A percentile compares a stretch with the other conserved stretches of the same genome.
phyloP scores from a whole-genome alignment of 2,797 vertebrate genomes.

The Streptopelia turtur region DNA sequence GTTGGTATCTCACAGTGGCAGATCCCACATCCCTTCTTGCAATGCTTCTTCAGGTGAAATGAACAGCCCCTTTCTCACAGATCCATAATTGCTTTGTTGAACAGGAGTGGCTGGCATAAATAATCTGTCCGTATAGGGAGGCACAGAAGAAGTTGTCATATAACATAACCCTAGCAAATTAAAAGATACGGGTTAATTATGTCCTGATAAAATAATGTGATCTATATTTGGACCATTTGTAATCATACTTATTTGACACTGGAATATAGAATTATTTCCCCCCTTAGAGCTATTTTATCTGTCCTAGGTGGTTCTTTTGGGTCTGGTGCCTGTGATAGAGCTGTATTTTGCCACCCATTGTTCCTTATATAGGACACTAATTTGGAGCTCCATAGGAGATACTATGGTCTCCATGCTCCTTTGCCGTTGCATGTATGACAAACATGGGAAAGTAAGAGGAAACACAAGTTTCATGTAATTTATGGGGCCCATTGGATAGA shows the following conservation, averaged over 20 bases:
- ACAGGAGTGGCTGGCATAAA: not conserved
- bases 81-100: constrained; percentile 1
- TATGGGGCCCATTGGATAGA: not conserved
- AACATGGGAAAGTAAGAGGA: not conserved
- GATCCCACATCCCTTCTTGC: not conserved
- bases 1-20: not conserved
- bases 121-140: not conserved
- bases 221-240: not conserved
- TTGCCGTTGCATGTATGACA: not conserved
- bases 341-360: not conserved
- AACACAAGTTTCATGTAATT: not conserved
- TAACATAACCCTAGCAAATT: not conserved
- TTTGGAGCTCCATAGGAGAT: not conserved
- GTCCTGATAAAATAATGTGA: not conserved
- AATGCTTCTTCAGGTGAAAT: not conserved
- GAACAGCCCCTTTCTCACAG: constrained; percentile 13
- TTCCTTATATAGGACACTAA: not conserved
- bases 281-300: not conserved
- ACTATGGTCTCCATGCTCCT: not conserved
- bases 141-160: not conserved
- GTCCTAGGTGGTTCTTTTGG: not conserved
- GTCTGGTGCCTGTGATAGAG: not conserved
- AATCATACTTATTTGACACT: not conserved
- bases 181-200: not conserved
- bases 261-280: not conserved